Evolutionary conservation across 2,888 invertebrate genomes (phyloP).

Genomic region (Serrognathus titanus): DNA sequence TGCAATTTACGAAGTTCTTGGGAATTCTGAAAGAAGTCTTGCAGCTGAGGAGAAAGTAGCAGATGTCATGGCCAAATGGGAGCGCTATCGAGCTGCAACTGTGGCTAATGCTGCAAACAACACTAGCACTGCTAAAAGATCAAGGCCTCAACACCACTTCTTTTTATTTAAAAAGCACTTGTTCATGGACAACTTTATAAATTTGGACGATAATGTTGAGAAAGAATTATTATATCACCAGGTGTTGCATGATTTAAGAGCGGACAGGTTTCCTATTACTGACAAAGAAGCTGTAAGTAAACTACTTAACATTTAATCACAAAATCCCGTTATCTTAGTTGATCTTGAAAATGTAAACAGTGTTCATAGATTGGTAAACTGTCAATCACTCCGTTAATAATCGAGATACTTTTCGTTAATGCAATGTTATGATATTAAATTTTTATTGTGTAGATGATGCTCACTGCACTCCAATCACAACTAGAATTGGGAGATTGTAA

Average conservation of each 20-base stretch:
- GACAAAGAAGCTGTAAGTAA: constrained; percentile 87
- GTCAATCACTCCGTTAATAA: too few relatives aligned
- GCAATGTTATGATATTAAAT: neutral
- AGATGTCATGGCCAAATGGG: constrained; percentile 95
- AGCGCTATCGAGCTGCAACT: constrained; percentile 74
- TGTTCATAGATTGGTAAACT: too few relatives aligned
- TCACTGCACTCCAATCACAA: constrained; percentile 91
- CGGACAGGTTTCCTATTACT: constrained; percentile 88
- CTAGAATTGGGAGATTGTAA: constrained; percentile 83
- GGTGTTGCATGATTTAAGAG: constrained; percentile 83
- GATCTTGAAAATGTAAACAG: too few relatives aligned
- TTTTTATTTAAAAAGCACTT: constrained; percentile 80
- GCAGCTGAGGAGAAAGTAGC: constrained; percentile 84
- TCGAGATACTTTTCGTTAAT: too few relatives aligned
- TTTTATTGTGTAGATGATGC: constrained; percentile 68
- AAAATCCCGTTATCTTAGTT: neutral
- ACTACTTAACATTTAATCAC: neutral
- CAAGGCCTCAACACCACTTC: constrained; percentile 58
- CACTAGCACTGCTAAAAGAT: constrained; percentile 41
- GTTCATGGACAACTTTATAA: constrained; percentile 75
- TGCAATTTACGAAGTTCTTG: constrained; percentile 88
- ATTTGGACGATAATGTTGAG: constrained; percentile 81
- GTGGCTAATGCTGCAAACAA: constrained; percentile 51
- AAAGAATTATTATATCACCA: constrained; percentile 93
- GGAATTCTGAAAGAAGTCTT: constrained; percentile 81